Evolutionary conservation across 2,888 invertebrate species (phyloP).

Genomic region (Sphaerophoria rueppellii): DNA sequence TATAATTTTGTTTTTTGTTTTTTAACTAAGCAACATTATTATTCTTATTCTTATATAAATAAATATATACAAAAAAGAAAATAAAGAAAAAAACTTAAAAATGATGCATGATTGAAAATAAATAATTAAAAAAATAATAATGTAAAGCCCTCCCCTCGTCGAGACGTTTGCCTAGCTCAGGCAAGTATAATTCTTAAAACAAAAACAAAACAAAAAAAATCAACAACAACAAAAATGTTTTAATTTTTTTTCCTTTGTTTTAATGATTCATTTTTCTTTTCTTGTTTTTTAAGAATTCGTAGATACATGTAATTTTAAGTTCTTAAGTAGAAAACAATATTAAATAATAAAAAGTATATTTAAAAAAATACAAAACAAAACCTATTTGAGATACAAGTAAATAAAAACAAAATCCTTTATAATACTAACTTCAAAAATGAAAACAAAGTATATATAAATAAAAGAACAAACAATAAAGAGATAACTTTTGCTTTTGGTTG

Average conservation of each 20-base stretch:
- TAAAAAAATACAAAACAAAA: slow-evolving; percentile 25
- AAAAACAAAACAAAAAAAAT: too few species aligned
- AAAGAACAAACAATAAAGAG: slow-evolving; percentile 35
- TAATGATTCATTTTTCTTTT: not conserved
- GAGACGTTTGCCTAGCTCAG: slow-evolving; percentile 68
- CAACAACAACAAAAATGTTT: slow-evolving; percentile 32
- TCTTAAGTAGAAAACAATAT: slow-evolving; percentile 71
- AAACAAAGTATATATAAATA: slow-evolving; percentile 61
- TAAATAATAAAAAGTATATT: slow-evolving; percentile 51
- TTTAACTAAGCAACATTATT: slow-evolving; percentile 38
- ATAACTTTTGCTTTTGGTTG: slow-evolving; percentile 66
- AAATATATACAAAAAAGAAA: too few species aligned
- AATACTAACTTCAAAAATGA: slow-evolving; percentile 59
- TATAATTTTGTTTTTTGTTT: slow-evolving; percentile 21
- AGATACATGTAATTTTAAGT: slow-evolving; percentile 73
- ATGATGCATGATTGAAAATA: slow-evolving; percentile 54
- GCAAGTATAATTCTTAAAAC: slow-evolving; percentile 56
- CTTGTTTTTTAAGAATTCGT: slow-evolving; percentile 69
- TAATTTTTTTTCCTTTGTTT: slow-evolving; percentile 27
- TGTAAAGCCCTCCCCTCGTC: slow-evolving; percentile 60
- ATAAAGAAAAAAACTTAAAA: slow-evolving; percentile 36
- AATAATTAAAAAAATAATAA: slow-evolving; percentile 34
- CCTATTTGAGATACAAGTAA: slow-evolving; percentile 69
- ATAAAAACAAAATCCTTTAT: slow-evolving; percentile 60
- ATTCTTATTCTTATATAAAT: slow-evolving; percentile 1